These are phyloP conservation scores for Pocillopora verrucosa DNA, from an alignment of 64 coral and sea anemone species.

Conservation along the genomic window DNA sequence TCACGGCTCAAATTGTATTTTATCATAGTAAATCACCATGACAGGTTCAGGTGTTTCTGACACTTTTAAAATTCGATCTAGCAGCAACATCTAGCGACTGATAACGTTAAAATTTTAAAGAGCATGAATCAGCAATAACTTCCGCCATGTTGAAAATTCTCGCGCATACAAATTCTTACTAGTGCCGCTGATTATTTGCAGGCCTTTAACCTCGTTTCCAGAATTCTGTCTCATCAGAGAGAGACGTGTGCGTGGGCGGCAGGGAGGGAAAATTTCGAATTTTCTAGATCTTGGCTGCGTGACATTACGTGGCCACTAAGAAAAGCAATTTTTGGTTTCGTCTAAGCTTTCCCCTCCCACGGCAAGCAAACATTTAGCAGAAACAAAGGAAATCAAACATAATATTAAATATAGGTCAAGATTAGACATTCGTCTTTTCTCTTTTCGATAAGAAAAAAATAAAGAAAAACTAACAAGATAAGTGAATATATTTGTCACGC, in stretches of 20 bases:
- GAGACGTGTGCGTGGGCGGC: neutral
- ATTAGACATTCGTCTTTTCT: neutral
- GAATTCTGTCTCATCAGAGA: neutral
- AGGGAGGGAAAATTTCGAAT: conserved; percentile 16
- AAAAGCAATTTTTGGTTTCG: conserved; percentile 35
- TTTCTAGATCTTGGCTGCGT: conserved; percentile 37
- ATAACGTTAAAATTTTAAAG: neutral
- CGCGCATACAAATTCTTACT: neutral
- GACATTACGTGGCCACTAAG: conserved; percentile 75
- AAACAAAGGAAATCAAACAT: conserved; percentile 24
- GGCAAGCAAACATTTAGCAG: neutral
- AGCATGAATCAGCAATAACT: no score
- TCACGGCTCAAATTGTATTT: neutral
- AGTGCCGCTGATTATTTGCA: conserved; percentile 10
- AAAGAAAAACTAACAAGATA: neutral
- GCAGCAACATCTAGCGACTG: neutral
- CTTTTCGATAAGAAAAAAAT: neutral
- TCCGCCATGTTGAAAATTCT: conserved; percentile 13
- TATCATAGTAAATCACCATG: neutral
- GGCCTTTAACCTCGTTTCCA: neutral
- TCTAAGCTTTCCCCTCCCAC: neutral
- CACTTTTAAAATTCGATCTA: neutral
- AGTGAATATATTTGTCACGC: conserved; percentile 15
- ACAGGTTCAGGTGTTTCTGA: neutral
- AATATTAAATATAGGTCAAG: neutral